Base-by-base conservation (phyloP, 1,140 invertebrate genomes). In the Periplaneta americana region DNA sequence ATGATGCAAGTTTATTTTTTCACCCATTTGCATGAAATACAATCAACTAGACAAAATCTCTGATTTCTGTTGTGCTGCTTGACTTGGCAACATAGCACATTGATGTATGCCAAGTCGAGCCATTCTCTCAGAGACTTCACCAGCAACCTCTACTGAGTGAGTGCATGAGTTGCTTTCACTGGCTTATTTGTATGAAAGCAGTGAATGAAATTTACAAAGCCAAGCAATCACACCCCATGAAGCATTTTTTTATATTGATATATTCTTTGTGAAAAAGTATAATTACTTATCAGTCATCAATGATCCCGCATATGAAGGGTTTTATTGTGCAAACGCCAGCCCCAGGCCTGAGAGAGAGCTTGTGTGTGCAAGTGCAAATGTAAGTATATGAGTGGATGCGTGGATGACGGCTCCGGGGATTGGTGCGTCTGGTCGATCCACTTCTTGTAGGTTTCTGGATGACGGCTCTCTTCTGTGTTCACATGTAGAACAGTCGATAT, bases 401-500 rank as follows among this genome's bases (percentile, higher is more conserved):
- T 80, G 11, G 22, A 8, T 80, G 48, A n/a, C 8, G 48, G 48
- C 48, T 66, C n/a, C 13, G 48, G 22, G 11, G 48, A 22, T 28
- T n/a, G 22, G 48, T 66, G 22, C 22, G 28, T n/a, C 48, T 31
- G 33, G 39, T 36, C 28, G 57, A 81, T n/a, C 34, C 17, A 74
- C 34, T 81, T 39, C n/a, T 33, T 22, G 35, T 28, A 33, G 74
- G n/a, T 32, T 76, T 33, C 33, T 77, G 39, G 66, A 39, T 10
- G 79, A 66, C 48, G 28, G 0, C 48, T 66, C n/a, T 80, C n/a
- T 35, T 79, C 22, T 57, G 10, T 22, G 34, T 74, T 80, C 39
- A 11, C 75, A 66, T 77, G 28, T 81, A 76, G 74, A 39, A 76
- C 74, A 76, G 74, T 37, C 80, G 17, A 39, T 34, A 35, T 37